Evolutionary conservation across 2,113 vertebrate species (phyloP).

Genomic region (Indicator maculatus): DNA sequence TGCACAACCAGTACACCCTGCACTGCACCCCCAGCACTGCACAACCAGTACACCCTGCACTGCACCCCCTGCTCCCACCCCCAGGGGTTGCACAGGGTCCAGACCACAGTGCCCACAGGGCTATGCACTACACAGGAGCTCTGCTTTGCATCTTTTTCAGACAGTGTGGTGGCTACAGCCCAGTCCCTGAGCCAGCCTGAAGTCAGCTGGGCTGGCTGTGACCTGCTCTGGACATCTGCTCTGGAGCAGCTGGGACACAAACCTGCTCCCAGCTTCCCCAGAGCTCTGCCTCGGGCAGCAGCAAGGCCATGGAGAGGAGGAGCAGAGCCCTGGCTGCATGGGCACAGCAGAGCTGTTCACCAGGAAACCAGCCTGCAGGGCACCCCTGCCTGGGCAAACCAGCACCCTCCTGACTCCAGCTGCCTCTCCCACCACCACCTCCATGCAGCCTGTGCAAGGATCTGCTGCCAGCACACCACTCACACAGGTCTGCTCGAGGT

Average conservation of each 20-base stretch:
- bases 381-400: not conserved
- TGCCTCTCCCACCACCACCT: not conserved
- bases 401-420: no score
- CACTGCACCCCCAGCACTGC: no score
- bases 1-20: no score
- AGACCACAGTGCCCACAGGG: fast-evolving
- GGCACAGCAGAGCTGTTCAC: no score
- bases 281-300: not conserved
- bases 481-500: fast-evolving
- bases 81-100: not conserved
- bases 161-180: fast-evolving
- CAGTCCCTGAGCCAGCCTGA: not conserved
- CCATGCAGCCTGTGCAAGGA: not conserved
- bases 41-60: not conserved
- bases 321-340: not conserved
- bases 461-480: not conserved
- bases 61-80: not conserved
- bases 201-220: not conserved
- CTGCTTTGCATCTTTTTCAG: not conserved
- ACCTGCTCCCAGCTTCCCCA: not conserved
- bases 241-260: not conserved
- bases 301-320: no score
- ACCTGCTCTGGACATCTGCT: not conserved
- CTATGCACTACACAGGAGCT: not conserved
- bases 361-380: fast-evolving